Evolutionary conservation across 2,888 invertebrate species (phyloP), one percentile per base, ranked within the genome.

Genomic region (Thymelicus lineola): DNA sequence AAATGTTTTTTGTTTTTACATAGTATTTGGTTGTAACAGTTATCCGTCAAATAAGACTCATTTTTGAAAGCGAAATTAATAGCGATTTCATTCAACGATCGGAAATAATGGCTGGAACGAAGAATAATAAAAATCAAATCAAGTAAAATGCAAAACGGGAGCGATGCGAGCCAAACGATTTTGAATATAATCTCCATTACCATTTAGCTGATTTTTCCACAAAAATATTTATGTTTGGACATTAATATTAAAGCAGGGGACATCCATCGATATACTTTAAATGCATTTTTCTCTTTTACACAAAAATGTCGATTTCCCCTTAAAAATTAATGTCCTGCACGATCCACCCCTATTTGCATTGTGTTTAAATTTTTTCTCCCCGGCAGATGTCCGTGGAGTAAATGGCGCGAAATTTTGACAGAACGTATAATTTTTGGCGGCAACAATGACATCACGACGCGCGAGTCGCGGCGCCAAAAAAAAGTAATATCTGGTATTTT

Each of bases 371-470:
- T 90, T 91, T 91, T 80, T 77, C 85, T 83, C 76, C 71, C 76
- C 84, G 84, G 88, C 93, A 93, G 92, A 92, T 93, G 93, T 85
- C 86, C 86, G 78, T 71, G 81, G 80, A 79, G 83, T 90, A 91
- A 93, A 93, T 93, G 92, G 92, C 90, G 92, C 93, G 92, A 91
- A 89, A 90, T 93, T 93, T 93, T 93, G 91, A 91, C 89, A 91
- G 88, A 82, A 87, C 88, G 87, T 87, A 83, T 88, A 90, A 91
- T 91, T 91, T 87, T 89, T 86, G 84, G 82, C 86, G 83, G 79
- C 80, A 77, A 86, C 84, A 90, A 86, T 88, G 87, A 87, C 89
- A 87, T 83, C 80, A 83, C 81, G 75, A 79, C 77, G 80, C 80
- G 74, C 71, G 70, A 71, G 77, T 72, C 76, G 73, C 71, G 71